Conservation (phyloP, 2,113 vertebrate species). For the Melanerpes aurifrons region DNA sequence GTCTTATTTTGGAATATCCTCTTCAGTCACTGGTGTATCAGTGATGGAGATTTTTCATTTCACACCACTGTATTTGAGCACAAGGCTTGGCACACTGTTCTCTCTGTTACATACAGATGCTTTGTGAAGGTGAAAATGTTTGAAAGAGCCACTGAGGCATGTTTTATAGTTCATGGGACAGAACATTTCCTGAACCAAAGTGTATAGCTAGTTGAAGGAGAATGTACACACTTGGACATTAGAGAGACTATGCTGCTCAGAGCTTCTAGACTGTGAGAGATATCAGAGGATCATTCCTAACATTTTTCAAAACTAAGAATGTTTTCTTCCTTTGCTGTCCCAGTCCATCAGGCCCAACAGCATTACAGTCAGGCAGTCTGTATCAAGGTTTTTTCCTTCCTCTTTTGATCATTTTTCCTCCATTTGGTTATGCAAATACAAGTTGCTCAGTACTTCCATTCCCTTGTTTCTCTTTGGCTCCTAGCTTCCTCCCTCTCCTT, state of each 20-base stretch:
- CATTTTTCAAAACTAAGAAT: neutral
- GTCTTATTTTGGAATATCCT: neutral
- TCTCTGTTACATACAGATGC: rapidly evolving
- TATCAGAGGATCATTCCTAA: neutral
- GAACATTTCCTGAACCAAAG: neutral
- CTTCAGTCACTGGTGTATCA: neutral
- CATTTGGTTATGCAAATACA: neutral
- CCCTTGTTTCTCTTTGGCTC: neutral
- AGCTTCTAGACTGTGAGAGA: neutral
- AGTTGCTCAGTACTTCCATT: neutral
- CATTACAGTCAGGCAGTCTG: neutral
- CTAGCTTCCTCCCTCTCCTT: rapidly evolving
- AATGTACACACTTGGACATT: neutral
- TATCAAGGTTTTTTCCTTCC: neutral
- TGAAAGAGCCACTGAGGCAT: neutral
- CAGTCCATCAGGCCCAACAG: neutral
- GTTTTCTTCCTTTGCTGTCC: neutral
- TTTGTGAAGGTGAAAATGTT: neutral
- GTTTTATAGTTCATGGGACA: neutral
- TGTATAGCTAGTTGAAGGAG: neutral
- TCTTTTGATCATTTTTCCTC: neutral
- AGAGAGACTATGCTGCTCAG: neutral
- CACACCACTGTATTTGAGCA: rapidly evolving
- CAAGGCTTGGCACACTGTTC: neutral
- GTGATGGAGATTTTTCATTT: neutral